Base-by-base conservation (phyloP, 2,113 vertebrate genomes). In the Bambusicola thoracicus region DNA sequence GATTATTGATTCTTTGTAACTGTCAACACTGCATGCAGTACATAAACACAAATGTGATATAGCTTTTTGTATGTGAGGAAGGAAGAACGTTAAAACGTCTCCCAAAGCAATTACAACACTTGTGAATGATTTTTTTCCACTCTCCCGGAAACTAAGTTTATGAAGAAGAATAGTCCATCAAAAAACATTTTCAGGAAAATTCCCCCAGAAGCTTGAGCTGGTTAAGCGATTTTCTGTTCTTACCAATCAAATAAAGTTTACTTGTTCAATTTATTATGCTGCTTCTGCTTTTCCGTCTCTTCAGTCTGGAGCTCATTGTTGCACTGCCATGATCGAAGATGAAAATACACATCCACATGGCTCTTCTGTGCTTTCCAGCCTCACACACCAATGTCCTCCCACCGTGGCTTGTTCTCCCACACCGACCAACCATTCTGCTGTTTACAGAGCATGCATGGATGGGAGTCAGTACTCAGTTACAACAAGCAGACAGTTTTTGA, bases 1-100 rank as follows among this genome's bases (percentile, higher is more conserved):
- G 27, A 93, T 85, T 95, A 88, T 93, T 86, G 65, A 81, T 89
- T 53, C 19, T 44, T 32, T 66, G 48, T 21, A 72, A 68, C 69
- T 82, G 63, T 87, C 87, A 94, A 30, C 40, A 58, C 43, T 0
- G 3, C 43, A 46, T 82, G 67, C 24, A 81, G 62, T 44, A 48
- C 62, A 36, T 41, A 94, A 92, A 58, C 58, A 82, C 70, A 90
- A 73, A 92, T 76, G 51, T 18, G 65, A 90, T 85, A 56, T 65
- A 84, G 76, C 61, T 75, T 89, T 91, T 69, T 66, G 36, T 59
- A 69, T 16, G 59, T 38, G 13, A 0, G 0, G 25, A 43, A 70
- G 61, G 0, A 65, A 92, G 56, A 87, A 59, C 41, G 74, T 74
- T 70, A 85, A 89, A 73, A 38, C 34, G 40, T 76, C 58, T 94